These are phyloP conservation scores for Alsophila aescularia DNA, from an alignment of 2,888 invertebrate genomes.

Conservation along the genomic window DNA sequence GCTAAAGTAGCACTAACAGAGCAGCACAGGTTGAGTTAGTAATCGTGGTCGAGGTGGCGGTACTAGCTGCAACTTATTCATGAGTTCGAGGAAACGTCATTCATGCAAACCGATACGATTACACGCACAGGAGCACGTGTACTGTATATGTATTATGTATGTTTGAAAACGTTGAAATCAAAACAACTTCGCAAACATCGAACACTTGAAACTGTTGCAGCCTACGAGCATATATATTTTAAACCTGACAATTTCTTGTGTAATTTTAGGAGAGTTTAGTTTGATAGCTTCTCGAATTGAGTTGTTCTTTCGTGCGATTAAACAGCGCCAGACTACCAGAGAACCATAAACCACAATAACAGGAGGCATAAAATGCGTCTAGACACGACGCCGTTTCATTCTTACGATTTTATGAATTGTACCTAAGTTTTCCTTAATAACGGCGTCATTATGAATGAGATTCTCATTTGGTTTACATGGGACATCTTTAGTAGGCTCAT, in stretches of 20 bases:
- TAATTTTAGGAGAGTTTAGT: not conserved
- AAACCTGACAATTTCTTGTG: not conserved
- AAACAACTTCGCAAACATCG: not conserved
- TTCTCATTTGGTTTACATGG: slow-evolving; percentile 12
- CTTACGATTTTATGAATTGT: slow-evolving; percentile 14
- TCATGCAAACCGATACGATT: slow-evolving; percentile 29
- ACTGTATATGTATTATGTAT: slow-evolving; percentile 1
- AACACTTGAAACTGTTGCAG: not conserved
- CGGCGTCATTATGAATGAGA: slow-evolving; percentile 29
- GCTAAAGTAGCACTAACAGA: not conserved
- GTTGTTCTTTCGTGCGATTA: slow-evolving; percentile 2
- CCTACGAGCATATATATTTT: not conserved
- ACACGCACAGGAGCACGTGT: slow-evolving; percentile 28
- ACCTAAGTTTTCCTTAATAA: slow-evolving; percentile 10
- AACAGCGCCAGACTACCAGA: not conserved
- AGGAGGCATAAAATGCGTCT: slow-evolving; percentile 14
- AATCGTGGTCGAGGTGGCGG: slow-evolving; percentile 40
- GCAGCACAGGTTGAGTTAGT: slow-evolving; percentile 3
- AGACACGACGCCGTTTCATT: slow-evolving; percentile 18
- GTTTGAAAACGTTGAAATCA: not conserved
- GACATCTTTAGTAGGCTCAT: not conserved
- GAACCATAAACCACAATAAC: slow-evolving; percentile 14
- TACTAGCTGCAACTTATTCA: slow-evolving; percentile 36
- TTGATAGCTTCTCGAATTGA: not conserved
- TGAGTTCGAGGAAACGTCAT: slow-evolving; percentile 33